Evolutionary conservation across 2,797 vertebrate species (phyloP), one percentile per base, ranked within the genome.

Genomic region (Siniperca undulata): DNA sequence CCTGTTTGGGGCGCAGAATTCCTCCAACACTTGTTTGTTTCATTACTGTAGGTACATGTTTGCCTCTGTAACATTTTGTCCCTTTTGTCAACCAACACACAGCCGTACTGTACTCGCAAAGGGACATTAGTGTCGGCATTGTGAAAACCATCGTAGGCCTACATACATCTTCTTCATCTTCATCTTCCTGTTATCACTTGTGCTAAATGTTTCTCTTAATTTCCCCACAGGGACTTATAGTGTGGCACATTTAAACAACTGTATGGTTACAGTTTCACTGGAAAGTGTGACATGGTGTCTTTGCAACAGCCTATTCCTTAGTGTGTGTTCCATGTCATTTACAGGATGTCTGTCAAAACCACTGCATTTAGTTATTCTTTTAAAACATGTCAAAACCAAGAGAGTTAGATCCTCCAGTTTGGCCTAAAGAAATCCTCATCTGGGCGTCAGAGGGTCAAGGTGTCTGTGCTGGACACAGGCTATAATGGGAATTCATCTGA

Each of bases 401-500:
- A 65, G 14, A 3, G n/a, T 30, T n/a, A 8, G 22, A 10, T 42
- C 48, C 7, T 24, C 16, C 38, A 52, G 20, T 62, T 60, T 65
- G 52, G 74, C 40, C 60, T 68, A 24, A 44, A 44, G 27, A 52
- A 58, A 16, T 14, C 8, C 20, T 64, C 30, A 62, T 20, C 7
- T n/a, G 36, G 8, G 34, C 3, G 17, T 44, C 61, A 52, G 34
- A 14, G 30, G 2, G 12, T 30, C 60, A 52, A 30, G 20, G 70
- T 64, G 70, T 70, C n/a, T 20, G 7, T 20, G 10, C 16, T 46
- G 67, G 62, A 44, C 52, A 65, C 61, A 36, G 69, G n/a, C 62
- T 72, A 2, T 24, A 60, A 16, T 5, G 50, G 69, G 74, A 78
- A 66, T 67, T 62, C 50, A 64, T 70, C 30, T 67, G 84, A 53